Evolutionary conservation across 2,797 vertebrate species (phyloP).

Genomic region (Agapornis canus): DNA sequence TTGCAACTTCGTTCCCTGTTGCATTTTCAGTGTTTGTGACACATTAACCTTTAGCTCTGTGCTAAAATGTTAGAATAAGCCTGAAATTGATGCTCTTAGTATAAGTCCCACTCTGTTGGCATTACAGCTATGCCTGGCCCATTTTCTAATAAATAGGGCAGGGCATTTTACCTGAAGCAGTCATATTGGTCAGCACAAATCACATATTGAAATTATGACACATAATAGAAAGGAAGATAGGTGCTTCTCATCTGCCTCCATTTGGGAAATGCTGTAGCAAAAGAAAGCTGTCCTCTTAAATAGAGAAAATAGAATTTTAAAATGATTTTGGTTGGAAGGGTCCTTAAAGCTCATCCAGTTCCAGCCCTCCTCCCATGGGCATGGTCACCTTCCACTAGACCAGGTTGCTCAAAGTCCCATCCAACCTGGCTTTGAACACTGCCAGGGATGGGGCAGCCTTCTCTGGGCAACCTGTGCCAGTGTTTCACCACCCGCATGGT

Average conservation of each 20-base stretch:
- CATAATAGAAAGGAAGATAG: neutral
- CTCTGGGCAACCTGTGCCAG: neutral
- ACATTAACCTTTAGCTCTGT: neutral
- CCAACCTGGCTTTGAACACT: neutral
- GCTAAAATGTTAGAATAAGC: neutral
- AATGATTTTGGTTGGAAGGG: neutral
- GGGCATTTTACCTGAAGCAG: neutral
- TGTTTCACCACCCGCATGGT: neutral
- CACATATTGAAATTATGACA: neutral
- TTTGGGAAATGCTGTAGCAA: neutral
- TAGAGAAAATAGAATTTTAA: neutral
- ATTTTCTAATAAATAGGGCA: neutral
- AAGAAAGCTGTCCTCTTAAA: neutral
- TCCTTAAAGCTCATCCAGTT: neutral
- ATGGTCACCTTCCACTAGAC: neutral
- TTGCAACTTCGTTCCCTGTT: neutral
- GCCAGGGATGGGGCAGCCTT: neutral
- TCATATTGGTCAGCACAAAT: neutral
- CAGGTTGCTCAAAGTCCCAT: neutral
- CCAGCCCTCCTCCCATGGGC: neutral
- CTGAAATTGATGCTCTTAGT: neutral
- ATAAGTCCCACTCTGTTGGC: rapidly evolving
- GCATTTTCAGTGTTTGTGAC: neutral
- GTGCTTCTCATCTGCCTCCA: neutral
- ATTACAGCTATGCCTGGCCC: neutral